Evolutionary conservation across 2,888 invertebrate species (phyloP).

Genomic region (Pseudanteris insignis): DNA sequence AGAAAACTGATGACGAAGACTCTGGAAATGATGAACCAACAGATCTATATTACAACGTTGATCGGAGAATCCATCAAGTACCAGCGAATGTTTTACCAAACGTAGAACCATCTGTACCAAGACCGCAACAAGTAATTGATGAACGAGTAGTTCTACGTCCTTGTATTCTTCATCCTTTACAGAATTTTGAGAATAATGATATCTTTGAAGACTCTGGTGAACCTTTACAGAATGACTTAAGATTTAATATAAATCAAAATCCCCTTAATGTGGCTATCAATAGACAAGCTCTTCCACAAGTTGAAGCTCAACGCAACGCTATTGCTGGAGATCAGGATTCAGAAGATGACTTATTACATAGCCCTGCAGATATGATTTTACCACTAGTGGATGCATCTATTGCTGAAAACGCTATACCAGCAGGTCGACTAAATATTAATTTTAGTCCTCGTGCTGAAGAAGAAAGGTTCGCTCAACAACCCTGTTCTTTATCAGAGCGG

Average conservation of each 20-base stretch:
- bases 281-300: slow-evolving; percentile 8
- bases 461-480: slow-evolving; percentile 65
- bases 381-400: slow-evolving; percentile 46
- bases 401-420: slow-evolving; percentile 38
- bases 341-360: slow-evolving; percentile 49
- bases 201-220: slow-evolving; percentile 34
- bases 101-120: too few species aligned
- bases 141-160: slow-evolving; percentile 36
- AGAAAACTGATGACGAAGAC: slow-evolving; percentile 88
- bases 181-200: slow-evolving; percentile 29
- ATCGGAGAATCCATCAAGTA: too few species aligned
- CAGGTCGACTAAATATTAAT: slow-evolving; percentile 2
- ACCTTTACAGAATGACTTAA: slow-evolving; percentile 39
- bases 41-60: slow-evolving; percentile 72
- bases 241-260: slow-evolving; percentile 29
- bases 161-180: slow-evolving; percentile 26
- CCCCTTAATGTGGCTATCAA: slow-evolving; percentile 7
- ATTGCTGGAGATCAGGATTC: slow-evolving; percentile 45
- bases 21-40: slow-evolving; percentile 95
- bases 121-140: slow-evolving; percentile 37
- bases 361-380: slow-evolving; percentile 45
- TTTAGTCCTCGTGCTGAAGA: slow-evolving; percentile 43
- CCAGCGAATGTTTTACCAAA: too few species aligned
- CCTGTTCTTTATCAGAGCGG: slow-evolving; percentile 72
- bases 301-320: background rate